These are phyloP conservation scores for Sebastes schlegelii DNA, from an alignment of 2,113 vertebrate species.

Conservation along the genomic window DNA sequence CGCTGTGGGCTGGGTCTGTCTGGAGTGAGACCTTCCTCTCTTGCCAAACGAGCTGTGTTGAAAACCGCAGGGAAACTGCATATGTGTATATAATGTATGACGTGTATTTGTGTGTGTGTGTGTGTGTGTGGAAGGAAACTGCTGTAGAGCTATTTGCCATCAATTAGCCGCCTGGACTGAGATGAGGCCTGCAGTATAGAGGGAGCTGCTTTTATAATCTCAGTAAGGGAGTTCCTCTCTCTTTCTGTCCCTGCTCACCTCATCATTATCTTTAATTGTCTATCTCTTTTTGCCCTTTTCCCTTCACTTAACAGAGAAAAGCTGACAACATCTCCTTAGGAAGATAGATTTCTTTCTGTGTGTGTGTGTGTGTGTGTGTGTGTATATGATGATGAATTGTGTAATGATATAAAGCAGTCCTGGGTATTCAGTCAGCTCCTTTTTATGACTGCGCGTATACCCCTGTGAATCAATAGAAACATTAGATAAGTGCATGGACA, in stretches of 20 bases:
- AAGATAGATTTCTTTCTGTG: slow-evolving; percentile 27
- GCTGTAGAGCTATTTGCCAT: slow-evolving; percentile 82
- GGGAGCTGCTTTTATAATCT: slow-evolving; percentile 65
- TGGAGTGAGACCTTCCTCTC: slow-evolving; percentile 80
- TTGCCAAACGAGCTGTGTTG: slow-evolving; percentile 83
- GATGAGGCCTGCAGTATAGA: slow-evolving; percentile 67
- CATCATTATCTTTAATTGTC: slow-evolving; percentile 71
- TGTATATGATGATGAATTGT: slow-evolving; percentile 69
- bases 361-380: slow-evolving; percentile 31
- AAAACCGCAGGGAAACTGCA: slow-evolving; percentile 84
- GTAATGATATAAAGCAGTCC: slow-evolving; percentile 76
- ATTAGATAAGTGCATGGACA: slow-evolving; percentile 71
- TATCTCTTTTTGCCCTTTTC: slow-evolving; percentile 50
- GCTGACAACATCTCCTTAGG: slow-evolving; percentile 55
- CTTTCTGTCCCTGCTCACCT: slow-evolving; percentile 64
- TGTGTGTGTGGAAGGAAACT: slow-evolving; percentile 63
- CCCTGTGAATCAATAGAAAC: slow-evolving; percentile 77
- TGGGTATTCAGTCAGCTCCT: slow-evolving; percentile 71
- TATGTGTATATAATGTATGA: slow-evolving; percentile 79
- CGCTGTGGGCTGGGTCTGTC: slow-evolving; percentile 77
- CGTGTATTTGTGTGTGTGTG: slow-evolving; percentile 68
- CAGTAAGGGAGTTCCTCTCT: slow-evolving; percentile 66
- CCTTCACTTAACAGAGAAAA: slow-evolving; percentile 56
- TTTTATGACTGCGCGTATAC: slow-evolving; percentile 72
- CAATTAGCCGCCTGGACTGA: slow-evolving; percentile 81